Evolutionary conservation across 2,113 vertebrate genomes (phyloP).

Genomic region (Hystrix brachyura): DNA sequence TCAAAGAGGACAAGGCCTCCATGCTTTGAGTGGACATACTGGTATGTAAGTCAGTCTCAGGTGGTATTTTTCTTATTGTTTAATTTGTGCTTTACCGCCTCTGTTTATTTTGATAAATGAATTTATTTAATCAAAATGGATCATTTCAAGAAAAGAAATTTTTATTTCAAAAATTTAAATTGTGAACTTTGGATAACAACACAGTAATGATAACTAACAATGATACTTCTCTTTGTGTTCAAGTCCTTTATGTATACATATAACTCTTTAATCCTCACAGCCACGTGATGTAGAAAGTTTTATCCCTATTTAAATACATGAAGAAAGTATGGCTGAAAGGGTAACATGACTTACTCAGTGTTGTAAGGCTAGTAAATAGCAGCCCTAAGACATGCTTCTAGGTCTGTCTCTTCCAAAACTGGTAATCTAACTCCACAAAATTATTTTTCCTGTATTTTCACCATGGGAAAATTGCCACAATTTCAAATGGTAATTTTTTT

Average conservation of each 20-base stretch:
- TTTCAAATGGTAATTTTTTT: conserved; percentile 61
- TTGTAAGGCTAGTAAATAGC: not conserved
- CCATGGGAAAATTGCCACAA: not conserved
- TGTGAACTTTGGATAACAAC: conserved; percentile 43
- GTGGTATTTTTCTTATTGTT: not conserved
- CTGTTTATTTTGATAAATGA: not conserved
- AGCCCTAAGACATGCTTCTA: not conserved
- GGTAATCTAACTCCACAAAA: not conserved
- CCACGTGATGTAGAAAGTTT: not conserved
- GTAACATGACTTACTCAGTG: not conserved
- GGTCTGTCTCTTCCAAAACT: not conserved
- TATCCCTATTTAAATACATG: not conserved
- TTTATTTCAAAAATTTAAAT: conserved; percentile 60
- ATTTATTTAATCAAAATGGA: conserved; percentile 26
- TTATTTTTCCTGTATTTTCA: not conserved
- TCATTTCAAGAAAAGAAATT: conserved; percentile 24
- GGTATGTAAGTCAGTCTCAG: conserved; percentile 86
- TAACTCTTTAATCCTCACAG: conserved; percentile 44
- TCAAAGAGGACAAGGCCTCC: conserved; percentile 96
- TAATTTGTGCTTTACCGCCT: not conserved
- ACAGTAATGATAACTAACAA: not conserved
- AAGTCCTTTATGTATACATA: not conserved
- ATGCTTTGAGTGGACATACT: conserved; percentile 95
- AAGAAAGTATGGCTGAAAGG: conserved; percentile 25
- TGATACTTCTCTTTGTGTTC: not conserved